phyloP scores from a whole-genome alignment of 2,113 vertebrate species.

The Eulemur rufifrons region DNA sequence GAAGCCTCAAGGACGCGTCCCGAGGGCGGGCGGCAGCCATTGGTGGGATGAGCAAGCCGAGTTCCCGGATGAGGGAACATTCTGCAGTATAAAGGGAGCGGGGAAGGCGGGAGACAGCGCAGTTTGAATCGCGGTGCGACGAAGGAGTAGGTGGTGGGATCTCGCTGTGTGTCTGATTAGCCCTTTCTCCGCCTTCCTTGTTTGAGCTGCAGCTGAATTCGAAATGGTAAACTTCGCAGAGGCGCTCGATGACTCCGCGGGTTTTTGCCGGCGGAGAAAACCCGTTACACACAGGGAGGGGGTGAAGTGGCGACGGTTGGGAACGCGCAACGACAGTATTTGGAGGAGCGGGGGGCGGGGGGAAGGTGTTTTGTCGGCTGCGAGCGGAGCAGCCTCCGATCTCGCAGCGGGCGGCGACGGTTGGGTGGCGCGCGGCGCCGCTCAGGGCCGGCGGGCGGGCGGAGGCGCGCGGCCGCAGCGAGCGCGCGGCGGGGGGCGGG shows the following conservation, averaged over 20 bases:
- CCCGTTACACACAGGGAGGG: not conserved
- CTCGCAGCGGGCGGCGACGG: constrained; percentile 56
- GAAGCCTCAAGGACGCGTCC: constrained; percentile 53
- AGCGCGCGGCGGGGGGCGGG: not conserved
- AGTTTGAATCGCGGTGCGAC: constrained; percentile 85
- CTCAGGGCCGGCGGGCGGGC: fast-evolving
- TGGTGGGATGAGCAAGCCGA: constrained; percentile 68
- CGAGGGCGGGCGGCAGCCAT: constrained; percentile 76
- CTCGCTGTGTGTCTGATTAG: not conserved
- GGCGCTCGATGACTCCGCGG: not conserved
- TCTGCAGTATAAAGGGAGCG: constrained; percentile 84
- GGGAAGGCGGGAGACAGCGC: constrained; percentile 86
- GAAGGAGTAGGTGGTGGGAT: not conserved
- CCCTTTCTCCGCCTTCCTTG: constrained; percentile 14
- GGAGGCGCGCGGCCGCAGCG: constrained; percentile 35
- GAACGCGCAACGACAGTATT: not conserved
- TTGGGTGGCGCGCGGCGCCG: constrained; percentile 67
- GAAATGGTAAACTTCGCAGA: constrained; percentile 78
- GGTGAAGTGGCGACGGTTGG: not conserved
- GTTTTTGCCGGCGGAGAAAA: not conserved
- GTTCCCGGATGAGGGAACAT: constrained; percentile 85
- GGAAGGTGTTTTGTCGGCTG: constrained; percentile 49
- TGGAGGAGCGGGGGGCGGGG: constrained; percentile 10
- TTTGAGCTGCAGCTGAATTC: constrained; percentile 39
- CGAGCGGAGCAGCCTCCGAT: constrained; percentile 38